Evolutionary conservation across 2,113 vertebrate species (phyloP).

Genomic region (Ophiodon elongatus): DNA sequence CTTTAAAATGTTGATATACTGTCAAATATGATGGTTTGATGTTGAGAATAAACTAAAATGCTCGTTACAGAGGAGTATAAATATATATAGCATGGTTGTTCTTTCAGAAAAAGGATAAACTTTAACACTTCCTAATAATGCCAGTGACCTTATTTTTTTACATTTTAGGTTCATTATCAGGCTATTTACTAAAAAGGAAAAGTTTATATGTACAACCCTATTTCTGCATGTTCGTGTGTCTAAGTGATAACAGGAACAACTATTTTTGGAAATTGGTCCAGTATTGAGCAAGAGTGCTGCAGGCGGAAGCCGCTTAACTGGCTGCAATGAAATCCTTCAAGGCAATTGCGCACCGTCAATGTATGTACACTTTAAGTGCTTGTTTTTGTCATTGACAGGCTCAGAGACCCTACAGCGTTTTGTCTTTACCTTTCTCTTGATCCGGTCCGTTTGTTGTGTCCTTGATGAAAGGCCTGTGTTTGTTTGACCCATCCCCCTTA

Average conservation of each 20-base stretch:
- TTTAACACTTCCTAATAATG: neutral
- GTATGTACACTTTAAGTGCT: neutral
- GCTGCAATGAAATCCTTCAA: neutral
- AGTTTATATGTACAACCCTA: too few relatives aligned
- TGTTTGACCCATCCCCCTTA: neutral
- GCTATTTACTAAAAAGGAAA: neutral
- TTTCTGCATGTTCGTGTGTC: neutral
- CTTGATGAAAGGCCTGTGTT: neutral
- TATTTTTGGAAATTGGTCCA: neutral
- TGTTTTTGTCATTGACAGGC: neutral
- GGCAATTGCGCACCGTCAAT: neutral
- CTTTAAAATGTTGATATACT: neutral
- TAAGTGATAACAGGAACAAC: neutral
- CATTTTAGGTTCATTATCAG: neutral
- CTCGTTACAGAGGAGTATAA: neutral
- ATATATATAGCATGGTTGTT: neutral
- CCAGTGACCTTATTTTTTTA: neutral
- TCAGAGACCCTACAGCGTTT: neutral
- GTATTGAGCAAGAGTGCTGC: neutral
- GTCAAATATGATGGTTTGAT: neutral
- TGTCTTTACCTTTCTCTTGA: neutral
- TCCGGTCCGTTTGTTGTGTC: neutral
- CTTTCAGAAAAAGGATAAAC: neutral
- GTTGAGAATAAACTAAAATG: neutral
- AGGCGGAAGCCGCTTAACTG: neutral